Base-by-base conservation (phyloP, 2,113 vertebrate genomes). In the Hemiprocne comata region DNA sequence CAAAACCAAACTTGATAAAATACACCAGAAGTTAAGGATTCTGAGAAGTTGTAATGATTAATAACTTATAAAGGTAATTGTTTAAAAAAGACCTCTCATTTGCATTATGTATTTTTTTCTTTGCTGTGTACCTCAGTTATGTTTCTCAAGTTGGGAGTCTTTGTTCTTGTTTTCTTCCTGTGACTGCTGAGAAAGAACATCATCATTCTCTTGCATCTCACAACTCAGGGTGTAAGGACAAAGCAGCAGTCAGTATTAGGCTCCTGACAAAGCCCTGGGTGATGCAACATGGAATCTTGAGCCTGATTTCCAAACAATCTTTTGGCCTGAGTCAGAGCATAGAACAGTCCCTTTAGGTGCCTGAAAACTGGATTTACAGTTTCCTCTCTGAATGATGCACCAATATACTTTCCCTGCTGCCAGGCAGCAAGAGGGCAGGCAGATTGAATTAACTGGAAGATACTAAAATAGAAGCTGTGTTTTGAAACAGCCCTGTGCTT, bases 1-100 rank as follows among this genome's bases (percentile, higher is more conserved):
- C 24, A 85, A 44, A 89, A 66, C 0, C 26, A 13, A 62, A 73
- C 9, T 77, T 0, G 0, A 40, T 7, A 53, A 51, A 91, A 57
- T 2, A 26, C n/a, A 34, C 1, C 8, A 74, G 55, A 78, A 55
- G 7, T 61, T 73, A 67, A 34, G 7, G 9, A 38, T 55, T 57
- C 24, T 54, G 31, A 90, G 66, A 62, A 61, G 54, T 44, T 36
- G 12, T 7, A 38, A 44, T 20, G 36, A 64, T 4, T 46, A 25
- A 5, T 28, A 77, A 58, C 19, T 76, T 75, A 7, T 53, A 60
- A 88, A 58, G 6, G 8, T 4, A 58, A 1, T 17, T 44, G 5
- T 48, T 90, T 51, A 2, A 1, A 7, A 48, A 55, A 38, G 1
- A 2, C 28, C 11, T 77, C 29, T 74, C 16, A 6, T 5, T 57